Evolutionary conservation across 2,797 vertebrate genomes (phyloP).

Genomic region (Phataginus tricuspis): DNA sequence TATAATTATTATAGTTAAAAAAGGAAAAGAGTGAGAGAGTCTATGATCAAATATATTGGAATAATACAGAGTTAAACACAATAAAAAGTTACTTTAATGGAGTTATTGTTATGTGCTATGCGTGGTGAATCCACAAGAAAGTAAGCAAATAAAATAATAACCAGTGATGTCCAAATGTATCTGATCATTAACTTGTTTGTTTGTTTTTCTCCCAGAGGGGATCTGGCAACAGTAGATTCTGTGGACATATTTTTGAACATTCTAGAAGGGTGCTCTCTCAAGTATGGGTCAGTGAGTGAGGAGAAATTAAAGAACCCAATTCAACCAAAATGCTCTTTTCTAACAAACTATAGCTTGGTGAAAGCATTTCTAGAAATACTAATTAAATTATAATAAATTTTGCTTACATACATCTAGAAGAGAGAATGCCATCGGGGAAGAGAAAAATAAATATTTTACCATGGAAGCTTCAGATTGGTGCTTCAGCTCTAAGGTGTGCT

Average conservation of each 20-base stretch:
- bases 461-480: not conserved
- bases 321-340: not conserved
- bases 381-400: not conserved
- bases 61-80: not conserved
- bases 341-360: not conserved
- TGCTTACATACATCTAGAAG: not conserved
- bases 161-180: not conserved
- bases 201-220: not conserved
- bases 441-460: not conserved
- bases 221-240: not conserved
- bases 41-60: not conserved
- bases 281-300: not conserved
- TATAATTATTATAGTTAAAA: not conserved
- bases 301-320: not conserved
- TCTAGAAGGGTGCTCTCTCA: not conserved
- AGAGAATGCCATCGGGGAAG: not conserved
- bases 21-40: not conserved
- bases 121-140: not conserved
- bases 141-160: not conserved
- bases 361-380: not conserved
- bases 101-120: not conserved
- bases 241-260: not conserved
- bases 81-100: not conserved
- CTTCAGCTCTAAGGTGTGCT: not conserved
- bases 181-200: not conserved